Evolutionary conservation across 2,113 vertebrate genomes (phyloP), one percentile per base, ranked within the genome.

Genomic region (Australoheros scitulus): DNA sequence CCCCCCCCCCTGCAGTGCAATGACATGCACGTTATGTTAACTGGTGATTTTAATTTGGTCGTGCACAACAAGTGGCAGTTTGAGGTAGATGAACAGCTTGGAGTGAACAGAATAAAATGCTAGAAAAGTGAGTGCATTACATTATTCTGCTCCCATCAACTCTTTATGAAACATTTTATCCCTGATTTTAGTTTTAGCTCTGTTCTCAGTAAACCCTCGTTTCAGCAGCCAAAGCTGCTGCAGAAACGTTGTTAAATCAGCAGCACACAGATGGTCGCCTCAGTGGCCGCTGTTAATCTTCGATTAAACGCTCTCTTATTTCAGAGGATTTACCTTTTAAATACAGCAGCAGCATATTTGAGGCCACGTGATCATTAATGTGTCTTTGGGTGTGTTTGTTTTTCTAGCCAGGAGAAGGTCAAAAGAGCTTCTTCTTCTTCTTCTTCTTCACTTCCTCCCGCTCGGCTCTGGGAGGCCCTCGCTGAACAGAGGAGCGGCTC

Each of bases 271-370:
- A 89, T 84, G 89, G 79, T 61, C 32, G 1, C 59, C 57, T 60
- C 26, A 15, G 58, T 43, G 80, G 78, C 80, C 15, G 43, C 79
- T 7, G 79, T 59, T 91, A 83, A 85, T 76, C 90, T 91, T 89
- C 81, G 81, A 93, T 90, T 83, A 88, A 85, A 83, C 34, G 34
- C 82, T 36, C 50, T 32, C 52, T 87, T 83, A 6, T 76, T 92
- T 76, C 85, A 64, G 68, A 88, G 86, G 80, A 89, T 87, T 90
- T 88, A 36, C 47, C 75, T 75, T 77, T 86, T 82, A 82, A 89
- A 79, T 79, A 38, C 57, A 34, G 32, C 76, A 64, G 61, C 60
- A 24, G 81, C 76, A 77, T 79, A 47, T 83, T 68, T 85, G 6
- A 61, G 68, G 83, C 79, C 79, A 78, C 24, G 29, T 22, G 75